Conservation (phyloP, 2,888 invertebrate species). For the Xanthia icteritia region DNA sequence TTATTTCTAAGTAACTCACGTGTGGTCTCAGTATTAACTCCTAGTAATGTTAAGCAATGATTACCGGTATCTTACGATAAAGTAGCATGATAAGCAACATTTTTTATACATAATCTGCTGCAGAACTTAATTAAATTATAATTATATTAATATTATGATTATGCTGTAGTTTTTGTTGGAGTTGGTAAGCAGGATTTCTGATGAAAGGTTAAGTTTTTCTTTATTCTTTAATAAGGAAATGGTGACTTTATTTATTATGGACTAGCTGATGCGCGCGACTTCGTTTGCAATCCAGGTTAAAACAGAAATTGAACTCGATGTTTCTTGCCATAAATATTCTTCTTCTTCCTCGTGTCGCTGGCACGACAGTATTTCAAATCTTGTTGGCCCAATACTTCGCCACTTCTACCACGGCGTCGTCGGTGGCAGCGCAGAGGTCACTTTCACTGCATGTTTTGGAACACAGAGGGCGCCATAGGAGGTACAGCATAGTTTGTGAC, state of each 20-base stretch:
- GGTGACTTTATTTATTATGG: neutral
- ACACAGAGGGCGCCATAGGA: no score
- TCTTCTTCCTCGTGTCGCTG: no score
- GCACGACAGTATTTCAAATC: no score
- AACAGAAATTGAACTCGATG: neutral
- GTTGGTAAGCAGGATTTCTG: neutral
- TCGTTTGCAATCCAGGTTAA: no score
- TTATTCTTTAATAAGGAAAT: neutral
- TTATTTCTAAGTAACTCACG: constrained; percentile 47
- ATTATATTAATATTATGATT: constrained; percentile 36
- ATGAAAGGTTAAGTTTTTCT: neutral
- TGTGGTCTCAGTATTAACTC: constrained; percentile 46
- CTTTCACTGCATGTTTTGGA: no score
- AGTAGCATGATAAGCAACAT: constrained; percentile 45
- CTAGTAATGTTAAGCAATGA: constrained; percentile 47
- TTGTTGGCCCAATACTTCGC: no score
- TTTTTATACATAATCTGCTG: constrained; percentile 39
- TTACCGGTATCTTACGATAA: constrained; percentile 48
- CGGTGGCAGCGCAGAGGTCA: no score
- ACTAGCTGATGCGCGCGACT: no score
- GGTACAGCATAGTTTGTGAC: no score
- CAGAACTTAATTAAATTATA: constrained; percentile 47
- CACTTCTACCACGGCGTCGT: no score
- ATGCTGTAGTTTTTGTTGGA: constrained; percentile 3
- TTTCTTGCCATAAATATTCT: neutral